Evolutionary conservation across 2,888 invertebrate species (phyloP).

Genomic region (Congeria kusceri): DNA sequence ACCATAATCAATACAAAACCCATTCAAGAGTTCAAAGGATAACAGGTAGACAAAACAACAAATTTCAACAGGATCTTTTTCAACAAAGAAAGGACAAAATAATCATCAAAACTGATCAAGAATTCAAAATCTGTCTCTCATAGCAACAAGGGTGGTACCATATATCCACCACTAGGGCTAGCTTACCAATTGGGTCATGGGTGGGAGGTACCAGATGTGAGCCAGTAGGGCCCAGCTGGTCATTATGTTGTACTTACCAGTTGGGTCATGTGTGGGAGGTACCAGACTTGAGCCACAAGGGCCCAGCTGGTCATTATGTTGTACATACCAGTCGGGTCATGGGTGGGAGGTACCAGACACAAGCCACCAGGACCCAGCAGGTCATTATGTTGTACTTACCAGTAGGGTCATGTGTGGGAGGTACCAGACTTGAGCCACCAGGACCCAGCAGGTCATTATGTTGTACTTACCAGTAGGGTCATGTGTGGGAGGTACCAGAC

Average conservation of each 20-base stretch:
- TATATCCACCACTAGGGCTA: conserved; percentile 98
- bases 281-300: conserved; percentile 99
- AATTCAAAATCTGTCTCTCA: too few species aligned
- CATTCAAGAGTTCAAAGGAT: too few species aligned
- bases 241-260: conserved; percentile 91
- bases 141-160: conserved; percentile 99
- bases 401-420: conserved; percentile 94
- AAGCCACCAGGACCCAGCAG: conserved; percentile 99
- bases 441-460: conserved; percentile 99
- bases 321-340: conserved; percentile 89
- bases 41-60: too few species aligned
- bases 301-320: conserved; percentile 99
- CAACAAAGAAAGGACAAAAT: too few species aligned
- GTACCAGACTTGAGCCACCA: conserved; percentile 99
- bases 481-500: conserved; percentile 99
- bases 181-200: conserved; percentile 90
- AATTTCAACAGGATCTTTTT: too few species aligned
- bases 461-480: conserved; percentile 87
- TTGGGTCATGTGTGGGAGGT: conserved; percentile 96
- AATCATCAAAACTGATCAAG: too few species aligned
- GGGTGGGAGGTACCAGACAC: conserved; percentile 99
- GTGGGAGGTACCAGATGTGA: conserved; percentile 99
- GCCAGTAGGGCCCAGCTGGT: conserved; percentile 99
- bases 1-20: too few species aligned
- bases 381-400: conserved; percentile 95